Evolutionary conservation across 2,797 vertebrate species (phyloP).

Genomic region (Pseudomugil tenellus): DNA sequence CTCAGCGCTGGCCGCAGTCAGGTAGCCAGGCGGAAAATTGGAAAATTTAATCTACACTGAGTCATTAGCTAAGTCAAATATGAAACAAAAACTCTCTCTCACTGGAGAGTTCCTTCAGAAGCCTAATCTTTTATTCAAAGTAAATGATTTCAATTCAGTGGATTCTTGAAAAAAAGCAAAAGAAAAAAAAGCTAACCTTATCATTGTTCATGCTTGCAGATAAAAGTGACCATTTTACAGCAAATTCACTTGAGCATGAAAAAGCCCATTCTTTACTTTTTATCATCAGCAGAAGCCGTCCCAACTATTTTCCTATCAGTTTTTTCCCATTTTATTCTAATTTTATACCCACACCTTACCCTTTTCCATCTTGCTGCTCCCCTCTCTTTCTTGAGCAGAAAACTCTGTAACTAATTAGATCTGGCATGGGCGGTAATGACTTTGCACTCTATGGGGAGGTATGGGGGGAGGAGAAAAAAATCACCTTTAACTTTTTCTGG

Average conservation of each 20-base stretch:
- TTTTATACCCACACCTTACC: slow-evolving; percentile 54
- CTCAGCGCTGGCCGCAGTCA: slow-evolving; percentile 51
- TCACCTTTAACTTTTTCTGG: slow-evolving; percentile 75
- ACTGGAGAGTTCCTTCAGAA: slow-evolving; percentile 69
- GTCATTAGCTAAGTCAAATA: slow-evolving; percentile 84
- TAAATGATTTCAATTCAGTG: slow-evolving; percentile 79
- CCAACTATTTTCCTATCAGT: slow-evolving; percentile 58
- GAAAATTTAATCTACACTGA: slow-evolving; percentile 83
- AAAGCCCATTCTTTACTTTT: slow-evolving; percentile 39
- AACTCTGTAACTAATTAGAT: slow-evolving; percentile 81
- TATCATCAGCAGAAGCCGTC: slow-evolving; percentile 47
- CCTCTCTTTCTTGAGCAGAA: slow-evolving; percentile 65
- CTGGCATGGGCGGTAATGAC: slow-evolving; percentile 80
- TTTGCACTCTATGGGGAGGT: slow-evolving; percentile 73
- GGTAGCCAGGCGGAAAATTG: slow-evolving; percentile 82
- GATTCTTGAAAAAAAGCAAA: slow-evolving; percentile 60
- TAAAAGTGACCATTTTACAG: slow-evolving; percentile 76
- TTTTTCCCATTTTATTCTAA: slow-evolving; percentile 43
- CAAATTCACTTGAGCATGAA: slow-evolving; percentile 59
- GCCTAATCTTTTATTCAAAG: slow-evolving; percentile 73
- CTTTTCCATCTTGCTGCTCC: slow-evolving; percentile 55
- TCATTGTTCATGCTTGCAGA: slow-evolving; percentile 61
- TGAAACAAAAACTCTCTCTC: slow-evolving; percentile 79
- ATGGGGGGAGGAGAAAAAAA: slow-evolving; percentile 54
- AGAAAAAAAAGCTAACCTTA: slow-evolving; percentile 71